Conservation (phyloP, 2,888 invertebrate genomes). For the Galerucella calmariensis region DNA sequence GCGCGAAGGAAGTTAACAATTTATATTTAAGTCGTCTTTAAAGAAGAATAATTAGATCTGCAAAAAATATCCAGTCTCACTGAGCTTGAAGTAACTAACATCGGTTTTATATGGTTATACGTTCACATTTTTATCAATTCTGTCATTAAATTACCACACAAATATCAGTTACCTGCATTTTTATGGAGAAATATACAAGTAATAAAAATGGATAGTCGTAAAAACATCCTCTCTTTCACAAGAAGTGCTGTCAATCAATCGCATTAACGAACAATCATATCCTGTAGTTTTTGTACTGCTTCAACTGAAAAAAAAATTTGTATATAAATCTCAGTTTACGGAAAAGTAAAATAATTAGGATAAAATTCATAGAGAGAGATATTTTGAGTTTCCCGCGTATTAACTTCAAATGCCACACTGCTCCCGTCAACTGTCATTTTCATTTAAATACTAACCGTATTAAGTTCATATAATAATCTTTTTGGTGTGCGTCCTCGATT, state of each 20-base stretch:
- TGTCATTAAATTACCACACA: constrained; percentile 18
- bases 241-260: constrained; percentile 14
- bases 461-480: too few species aligned
- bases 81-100: neutral
- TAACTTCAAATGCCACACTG: too few species aligned
- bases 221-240: constrained; percentile 27
- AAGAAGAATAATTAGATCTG: neutral
- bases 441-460: too few species aligned
- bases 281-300: neutral
- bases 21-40: neutral
- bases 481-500: too few species aligned
- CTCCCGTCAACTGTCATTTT: too few species aligned
- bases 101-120: neutral
- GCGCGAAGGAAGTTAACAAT: neutral
- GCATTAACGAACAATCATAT: constrained; percentile 23
- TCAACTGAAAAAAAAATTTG: constrained; percentile 6
- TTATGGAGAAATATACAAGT: constrained; percentile 23
- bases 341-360: too few species aligned
- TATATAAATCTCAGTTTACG: neutral
- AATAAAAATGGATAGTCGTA: constrained; percentile 24
- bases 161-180: constrained; percentile 26
- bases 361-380: too few species aligned
- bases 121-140: neutral
- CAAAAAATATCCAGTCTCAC: neutral
- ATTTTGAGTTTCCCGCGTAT: too few species aligned